These are phyloP conservation scores for Corvus cornix DNA, from an alignment of 2,113 vertebrate genomes.

Conservation along the genomic window DNA sequence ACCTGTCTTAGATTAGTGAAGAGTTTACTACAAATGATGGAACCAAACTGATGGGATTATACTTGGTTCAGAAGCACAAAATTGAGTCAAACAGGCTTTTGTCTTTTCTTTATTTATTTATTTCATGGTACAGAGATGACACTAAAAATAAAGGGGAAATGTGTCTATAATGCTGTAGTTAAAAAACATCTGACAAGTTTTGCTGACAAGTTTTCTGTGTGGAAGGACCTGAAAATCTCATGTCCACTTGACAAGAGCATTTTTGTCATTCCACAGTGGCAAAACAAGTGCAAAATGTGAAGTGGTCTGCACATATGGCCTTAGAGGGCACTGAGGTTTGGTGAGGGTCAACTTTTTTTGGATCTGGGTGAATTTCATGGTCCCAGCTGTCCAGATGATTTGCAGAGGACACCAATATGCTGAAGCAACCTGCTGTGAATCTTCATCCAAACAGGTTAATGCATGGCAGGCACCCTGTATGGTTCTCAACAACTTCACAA, in stretches of 20 bases:
- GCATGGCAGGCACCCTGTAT: slow-evolving; percentile 78
- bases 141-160: not conserved
- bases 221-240: slow-evolving; percentile 74
- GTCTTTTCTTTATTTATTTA: not conserved
- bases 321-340: slow-evolving; percentile 73
- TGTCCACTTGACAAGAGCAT: slow-evolving; percentile 70
- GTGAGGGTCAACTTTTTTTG: slow-evolving; percentile 81
- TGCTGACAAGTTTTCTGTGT: slow-evolving; percentile 35
- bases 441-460: slow-evolving; percentile 80
- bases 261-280: slow-evolving; percentile 78
- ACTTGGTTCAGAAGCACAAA: not conserved
- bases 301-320: slow-evolving; percentile 73
- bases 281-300: slow-evolving; percentile 79
- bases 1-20: slow-evolving; percentile 88
- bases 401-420: slow-evolving; percentile 80
- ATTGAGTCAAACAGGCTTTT: not conserved
- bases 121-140: not conserved
- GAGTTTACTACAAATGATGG: slow-evolving; percentile 69
- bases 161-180: not conserved
- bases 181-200: slow-evolving; percentile 41
- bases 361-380: slow-evolving; percentile 91
- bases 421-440: slow-evolving; percentile 86
- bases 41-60: slow-evolving; percentile 42
- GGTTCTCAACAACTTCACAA: slow-evolving; percentile 51
- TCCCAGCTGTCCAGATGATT: slow-evolving; percentile 90